These are phyloP conservation scores for Hirtodrosophila confusa DNA, from an alignment of 2,888 invertebrate species.

Conservation along the genomic window DNA sequence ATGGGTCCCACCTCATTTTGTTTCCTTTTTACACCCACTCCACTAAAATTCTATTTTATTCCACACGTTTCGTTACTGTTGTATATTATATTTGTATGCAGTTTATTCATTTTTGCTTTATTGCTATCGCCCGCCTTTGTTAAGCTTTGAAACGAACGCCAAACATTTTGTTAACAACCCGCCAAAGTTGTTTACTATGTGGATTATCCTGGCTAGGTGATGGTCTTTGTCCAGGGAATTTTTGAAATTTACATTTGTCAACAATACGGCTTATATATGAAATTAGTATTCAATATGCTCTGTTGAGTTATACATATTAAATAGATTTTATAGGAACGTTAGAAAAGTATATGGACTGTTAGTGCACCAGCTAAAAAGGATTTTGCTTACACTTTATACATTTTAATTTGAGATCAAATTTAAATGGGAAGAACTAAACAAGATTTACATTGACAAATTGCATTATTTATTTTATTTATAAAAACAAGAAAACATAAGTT, in stretches of 20 bases:
- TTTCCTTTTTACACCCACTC: constrained; percentile 14
- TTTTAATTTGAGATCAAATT: too few species aligned
- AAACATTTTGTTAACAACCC: constrained; percentile 47
- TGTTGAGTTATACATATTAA: neutral
- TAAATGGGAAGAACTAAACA: too few species aligned
- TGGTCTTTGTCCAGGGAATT: constrained; percentile 39
- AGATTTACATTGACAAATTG: too few species aligned
- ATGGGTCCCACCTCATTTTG: constrained; percentile 30
- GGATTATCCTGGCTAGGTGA: constrained; percentile 44
- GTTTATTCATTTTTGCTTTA: constrained; percentile 13
- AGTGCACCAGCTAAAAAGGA: too few species aligned
- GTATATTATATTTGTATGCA: constrained; percentile 40
- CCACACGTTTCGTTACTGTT: constrained; percentile 44
- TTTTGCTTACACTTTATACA: too few species aligned
- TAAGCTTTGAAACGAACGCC: constrained; percentile 40
- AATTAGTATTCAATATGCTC: neutral
- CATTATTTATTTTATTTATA: too few species aligned
- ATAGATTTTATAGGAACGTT: too few species aligned
- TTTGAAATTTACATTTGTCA: neutral
- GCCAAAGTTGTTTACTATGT: constrained; percentile 43
- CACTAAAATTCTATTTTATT: constrained; percentile 44
- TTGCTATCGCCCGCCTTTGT: constrained; percentile 14
- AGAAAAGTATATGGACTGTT: too few species aligned
- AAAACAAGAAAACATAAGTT: too few species aligned
- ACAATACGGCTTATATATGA: neutral